Percentiles rank a stretch among this genome's conserved stretches.
These are phyloP conservation scores for Hypanus sabinus DNA, from an alignment of 2,113 vertebrate genomes.

Conservation along the genomic window DNA sequence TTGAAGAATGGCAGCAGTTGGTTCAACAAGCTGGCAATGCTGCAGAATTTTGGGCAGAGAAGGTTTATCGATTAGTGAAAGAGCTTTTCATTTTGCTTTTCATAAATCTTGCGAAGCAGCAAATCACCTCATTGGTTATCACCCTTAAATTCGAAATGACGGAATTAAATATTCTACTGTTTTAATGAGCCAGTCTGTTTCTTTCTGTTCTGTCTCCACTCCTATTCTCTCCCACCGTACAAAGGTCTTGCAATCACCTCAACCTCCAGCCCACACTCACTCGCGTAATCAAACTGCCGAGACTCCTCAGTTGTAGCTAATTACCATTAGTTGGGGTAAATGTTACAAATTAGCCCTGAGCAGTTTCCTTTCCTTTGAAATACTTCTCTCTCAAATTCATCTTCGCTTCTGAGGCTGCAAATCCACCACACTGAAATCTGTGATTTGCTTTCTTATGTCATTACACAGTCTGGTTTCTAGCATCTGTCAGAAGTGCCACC, in stretches of 20 bases:
- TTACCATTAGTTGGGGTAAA: neutral
- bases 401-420: neutral
- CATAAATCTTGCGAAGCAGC: neutral
- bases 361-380: neutral
- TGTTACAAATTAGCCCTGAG: neutral
- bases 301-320: neutral
- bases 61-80: neutral
- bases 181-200: neutral
- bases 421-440: neutral
- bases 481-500: neutral
- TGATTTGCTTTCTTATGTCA: neutral
- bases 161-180: neutral
- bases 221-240: neutral
- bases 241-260: neutral
- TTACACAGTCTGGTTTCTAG: neutral
- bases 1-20: neutral
- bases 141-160: neutral
- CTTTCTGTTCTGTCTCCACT: neutral
- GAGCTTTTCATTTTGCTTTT: neutral
- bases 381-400: neutral
- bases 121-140: neutral
- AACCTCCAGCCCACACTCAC: neutral
- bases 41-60: neutral
- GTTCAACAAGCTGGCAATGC: neutral
- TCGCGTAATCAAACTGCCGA: neutral